Percentiles rank a stretch among this genome's conserved stretches.
These are phyloP conservation scores for Rhodophaea formosa DNA, from an alignment of 2,888 invertebrate species.

Conservation along the genomic window DNA sequence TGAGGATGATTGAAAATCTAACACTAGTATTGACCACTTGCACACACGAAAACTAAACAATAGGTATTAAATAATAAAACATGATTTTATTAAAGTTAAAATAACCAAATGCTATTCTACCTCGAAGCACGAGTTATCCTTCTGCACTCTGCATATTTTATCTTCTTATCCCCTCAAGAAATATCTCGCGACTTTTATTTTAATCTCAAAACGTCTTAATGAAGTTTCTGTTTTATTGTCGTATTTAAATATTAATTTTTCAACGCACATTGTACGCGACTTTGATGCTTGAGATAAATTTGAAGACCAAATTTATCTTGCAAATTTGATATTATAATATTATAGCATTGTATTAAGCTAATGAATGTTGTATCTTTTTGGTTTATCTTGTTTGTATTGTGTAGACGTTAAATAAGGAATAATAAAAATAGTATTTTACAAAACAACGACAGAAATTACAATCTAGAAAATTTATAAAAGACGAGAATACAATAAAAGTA, in stretches of 20 bases:
- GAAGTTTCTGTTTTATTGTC: slow-evolving; percentile 33
- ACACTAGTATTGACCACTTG: too few species aligned
- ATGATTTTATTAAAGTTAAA: too few species aligned
- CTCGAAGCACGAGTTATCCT: not conserved
- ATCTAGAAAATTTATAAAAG: too few species aligned
- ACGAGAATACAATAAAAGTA: too few species aligned
- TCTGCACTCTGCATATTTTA: slow-evolving; percentile 31
- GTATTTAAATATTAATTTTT: slow-evolving; percentile 38
- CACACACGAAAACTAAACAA: too few species aligned
- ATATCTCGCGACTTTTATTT: slow-evolving; percentile 42
- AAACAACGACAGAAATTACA: too few species aligned
- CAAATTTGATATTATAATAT: not conserved
- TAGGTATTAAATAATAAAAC: too few species aligned
- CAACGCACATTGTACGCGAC: slow-evolving; percentile 30
- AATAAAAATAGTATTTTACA: too few species aligned
- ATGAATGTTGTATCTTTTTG: not conserved
- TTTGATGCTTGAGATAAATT: slow-evolving; percentile 19
- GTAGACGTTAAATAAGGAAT: too few species aligned
- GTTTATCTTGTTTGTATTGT: not conserved
- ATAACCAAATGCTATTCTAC: too few species aligned
- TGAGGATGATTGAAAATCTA: too few species aligned
- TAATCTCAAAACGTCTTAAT: slow-evolving; percentile 42
- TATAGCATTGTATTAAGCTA: not conserved
- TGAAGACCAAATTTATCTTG: not conserved
- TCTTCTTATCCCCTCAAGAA: slow-evolving; percentile 35